Evolutionary conservation across 2,113 vertebrate species (phyloP).

Genomic region (Eurystomus gularis): DNA sequence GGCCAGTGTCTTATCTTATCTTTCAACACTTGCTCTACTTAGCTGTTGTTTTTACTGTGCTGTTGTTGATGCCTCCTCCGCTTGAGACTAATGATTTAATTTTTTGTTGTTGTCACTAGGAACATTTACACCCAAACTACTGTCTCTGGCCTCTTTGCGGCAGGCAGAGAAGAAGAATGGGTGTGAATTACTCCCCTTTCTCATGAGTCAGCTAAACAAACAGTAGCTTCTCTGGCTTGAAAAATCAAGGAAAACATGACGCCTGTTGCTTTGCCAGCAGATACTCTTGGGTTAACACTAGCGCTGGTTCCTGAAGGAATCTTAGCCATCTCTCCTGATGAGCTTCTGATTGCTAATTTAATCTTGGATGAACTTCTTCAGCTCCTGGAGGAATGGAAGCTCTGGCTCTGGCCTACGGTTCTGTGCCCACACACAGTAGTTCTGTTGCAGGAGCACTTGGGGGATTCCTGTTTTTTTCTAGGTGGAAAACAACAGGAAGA

Average conservation of each 20-base stretch:
- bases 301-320: not conserved
- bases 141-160: not conserved
- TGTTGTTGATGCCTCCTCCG: not conserved
- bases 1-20: slow-evolving; percentile 53
- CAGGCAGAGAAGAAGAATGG: not conserved
- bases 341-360: not conserved
- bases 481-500: not conserved
- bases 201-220: slow-evolving; percentile 14
- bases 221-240: not conserved
- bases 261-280: slow-evolving; percentile 1
- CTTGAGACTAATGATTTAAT: not conserved
- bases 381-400: slow-evolving; percentile 1
- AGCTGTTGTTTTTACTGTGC: slow-evolving; percentile 4
- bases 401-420: not conserved
- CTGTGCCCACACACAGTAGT: not conserved
- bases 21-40: slow-evolving; percentile 28
- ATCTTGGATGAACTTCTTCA: not conserved
- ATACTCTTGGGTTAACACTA: not conserved
- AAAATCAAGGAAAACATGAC: not conserved
- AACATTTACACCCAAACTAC: slow-evolving; percentile 2
- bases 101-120: slow-evolving; percentile 11
- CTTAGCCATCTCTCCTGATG: not conserved
- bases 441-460: not conserved
- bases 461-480: not conserved
- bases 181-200: not conserved